These are phyloP conservation scores for Trichopria drosophilae DNA, from an alignment of 2,888 invertebrate genomes.

Conservation along the genomic window DNA sequence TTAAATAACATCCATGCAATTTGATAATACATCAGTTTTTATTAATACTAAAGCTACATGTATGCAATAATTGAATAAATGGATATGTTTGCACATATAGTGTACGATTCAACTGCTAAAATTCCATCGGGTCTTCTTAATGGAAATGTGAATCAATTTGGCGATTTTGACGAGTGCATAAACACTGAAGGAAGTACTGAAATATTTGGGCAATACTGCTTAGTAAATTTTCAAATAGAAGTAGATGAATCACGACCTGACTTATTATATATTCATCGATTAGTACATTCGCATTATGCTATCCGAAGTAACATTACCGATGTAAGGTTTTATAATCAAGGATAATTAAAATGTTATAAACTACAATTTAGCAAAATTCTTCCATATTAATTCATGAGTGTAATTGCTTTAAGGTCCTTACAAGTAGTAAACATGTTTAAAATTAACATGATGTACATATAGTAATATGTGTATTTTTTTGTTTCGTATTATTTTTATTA, in stretches of 20 bases:
- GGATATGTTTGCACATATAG: no score
- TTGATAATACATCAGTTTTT: no score
- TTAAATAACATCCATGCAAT: no score
- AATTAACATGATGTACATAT: no score
- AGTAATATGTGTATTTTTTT: no score
- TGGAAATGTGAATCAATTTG: slow-evolving; percentile 72
- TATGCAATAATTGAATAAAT: no score
- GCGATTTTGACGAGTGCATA: slow-evolving; percentile 72
- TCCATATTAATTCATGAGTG: no score
- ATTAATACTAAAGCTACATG: no score
- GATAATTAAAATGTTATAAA: neutral
- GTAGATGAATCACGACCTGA: slow-evolving; percentile 60
- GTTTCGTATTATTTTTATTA: no score
- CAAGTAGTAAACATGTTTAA: no score
- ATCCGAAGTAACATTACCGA: slow-evolving; percentile 69
- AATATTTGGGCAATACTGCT: slow-evolving; percentile 68
- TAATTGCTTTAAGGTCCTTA: no score
- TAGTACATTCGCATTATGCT: slow-evolving; percentile 66
- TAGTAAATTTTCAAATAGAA: slow-evolving; percentile 66
- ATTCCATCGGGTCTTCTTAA: slow-evolving; percentile 69
- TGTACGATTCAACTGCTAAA: slow-evolving; percentile 75
- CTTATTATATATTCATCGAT: slow-evolving; percentile 61
- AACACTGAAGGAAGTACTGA: slow-evolving; percentile 54
- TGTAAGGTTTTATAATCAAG: slow-evolving; percentile 61
- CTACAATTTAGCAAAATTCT: no score